These are phyloP conservation scores for Lethenteron camtschaticum DNA, from an alignment of 2,113 vertebrate species.

Conservation along the genomic window DNA sequence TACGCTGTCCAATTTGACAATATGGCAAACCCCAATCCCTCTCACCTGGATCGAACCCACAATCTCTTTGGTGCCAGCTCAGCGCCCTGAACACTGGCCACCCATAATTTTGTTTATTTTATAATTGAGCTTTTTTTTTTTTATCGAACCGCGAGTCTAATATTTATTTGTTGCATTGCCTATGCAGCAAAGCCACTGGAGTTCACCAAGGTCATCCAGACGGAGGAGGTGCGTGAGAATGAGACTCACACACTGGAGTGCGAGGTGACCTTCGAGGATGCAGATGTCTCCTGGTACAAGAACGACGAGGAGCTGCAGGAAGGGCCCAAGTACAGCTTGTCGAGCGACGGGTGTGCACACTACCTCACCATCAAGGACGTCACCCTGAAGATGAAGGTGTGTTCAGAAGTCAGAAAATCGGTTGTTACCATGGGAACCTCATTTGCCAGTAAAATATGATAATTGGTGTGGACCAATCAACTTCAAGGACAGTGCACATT, in stretches of 20 bases:
- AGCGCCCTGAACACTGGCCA: too few species aligned
- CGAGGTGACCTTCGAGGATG: conserved; percentile 91
- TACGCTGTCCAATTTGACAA: too few species aligned
- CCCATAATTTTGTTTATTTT: too few species aligned
- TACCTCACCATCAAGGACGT: conserved; percentile 97
- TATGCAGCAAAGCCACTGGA: conserved; percentile 85
- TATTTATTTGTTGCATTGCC: background rate
- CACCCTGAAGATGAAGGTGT: conserved; percentile 79
- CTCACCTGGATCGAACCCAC: too few species aligned
- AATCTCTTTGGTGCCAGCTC: too few species aligned
- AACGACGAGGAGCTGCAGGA: conserved; percentile 67
- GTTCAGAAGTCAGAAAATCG: too few species aligned
- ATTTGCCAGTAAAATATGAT: too few species aligned
- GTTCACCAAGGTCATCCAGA: conserved; percentile 96
- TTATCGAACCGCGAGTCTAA: background rate
- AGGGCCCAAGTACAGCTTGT: conserved; percentile 84
- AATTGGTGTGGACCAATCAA: too few species aligned
- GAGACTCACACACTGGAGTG: conserved; percentile 90
- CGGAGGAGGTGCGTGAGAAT: conserved; percentile 77
- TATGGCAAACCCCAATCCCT: too few species aligned
- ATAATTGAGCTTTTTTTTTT: too few species aligned
- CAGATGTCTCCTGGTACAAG: conserved; percentile 93
- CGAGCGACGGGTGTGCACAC: conserved; percentile 70
- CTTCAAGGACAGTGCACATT: too few species aligned
- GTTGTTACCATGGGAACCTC: too few species aligned